phyloP scores from a whole-genome alignment of 2,888 invertebrate genomes.

The Branchellion lobata region DNA sequence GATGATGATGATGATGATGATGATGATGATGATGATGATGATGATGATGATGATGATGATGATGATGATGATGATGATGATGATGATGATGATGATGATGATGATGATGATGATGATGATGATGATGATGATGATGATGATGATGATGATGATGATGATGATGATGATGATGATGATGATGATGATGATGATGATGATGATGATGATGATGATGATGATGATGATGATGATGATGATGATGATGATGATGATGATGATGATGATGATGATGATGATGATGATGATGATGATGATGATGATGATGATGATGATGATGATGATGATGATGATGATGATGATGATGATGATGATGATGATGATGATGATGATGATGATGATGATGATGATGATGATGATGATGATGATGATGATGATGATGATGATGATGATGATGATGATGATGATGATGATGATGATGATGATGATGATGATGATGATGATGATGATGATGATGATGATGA shows the following conservation, averaged over 20 bases:
- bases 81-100: not conserved
- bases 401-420: conserved; percentile 1
- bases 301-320: not conserved
- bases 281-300: conserved; percentile 1
- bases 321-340: not conserved
- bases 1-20: conserved; percentile 1
- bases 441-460: not conserved
- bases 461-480: conserved; percentile 1
- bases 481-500: not conserved
- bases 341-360: not conserved
- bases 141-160: not conserved
- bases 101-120: conserved; percentile 1
- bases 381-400: not conserved
- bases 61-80: conserved; percentile 1
- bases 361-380: conserved; percentile 1
- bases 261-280: not conserved
- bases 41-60: conserved; percentile 1
- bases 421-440: conserved; percentile 1
- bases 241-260: conserved; percentile 1
- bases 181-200: conserved; percentile 1
- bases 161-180: not conserved
- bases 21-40: not conserved
- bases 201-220: not conserved
- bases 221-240: conserved; percentile 1
- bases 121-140: not conserved